Evolutionary conservation across 2,888 invertebrate genomes (phyloP), one percentile per base, ranked within the genome.

Genomic region (Boloria selene): DNA sequence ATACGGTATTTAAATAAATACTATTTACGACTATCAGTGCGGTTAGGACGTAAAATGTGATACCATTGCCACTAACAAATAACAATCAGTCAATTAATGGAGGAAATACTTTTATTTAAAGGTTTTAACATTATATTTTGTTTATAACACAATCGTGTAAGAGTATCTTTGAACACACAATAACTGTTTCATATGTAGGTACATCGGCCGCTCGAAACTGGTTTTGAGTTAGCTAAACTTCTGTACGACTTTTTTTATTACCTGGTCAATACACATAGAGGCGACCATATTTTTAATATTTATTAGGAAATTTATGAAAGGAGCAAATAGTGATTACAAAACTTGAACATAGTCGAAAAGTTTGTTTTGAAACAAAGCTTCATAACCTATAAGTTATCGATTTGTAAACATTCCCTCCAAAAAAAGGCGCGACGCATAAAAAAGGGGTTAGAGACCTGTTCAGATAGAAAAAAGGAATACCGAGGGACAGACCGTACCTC

Each of bases 401-500:
- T 85, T 84, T 76, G 78, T 81, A 85, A 85, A 85, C 81, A 86
- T 87, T 89, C 88, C 88, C 88, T 87, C 87, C 88, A 88, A 89
- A 89, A 87, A 81, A 84, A 82, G 75, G 80, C 79, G 80, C 73
- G 58, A 63, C 80, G 77, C 75, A 85, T 79, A 86, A 87, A 88
- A 89, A 91, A 88, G 86, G 88, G 89, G 88, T 89, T 85, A 84
- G 82, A 80, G 85, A 89, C 89, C 87, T 88, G 87, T 81, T 85
- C 80, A 84, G 81, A 77, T 79, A 73, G 70, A 78, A 83, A 84
- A 85, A 87, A 86, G 84, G 88, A 79, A 86, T 85, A 87, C 88
- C 56, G 90, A 90, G 90, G 90, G 88, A 82, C 82, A 82, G 83
- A 82, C 88, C 88, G 90, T 91, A 90, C 90, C 90, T 90, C 90